Evolutionary conservation across 2,797 vertebrate species (phyloP).

Genomic region (Pseudochirops corinnae): DNA sequence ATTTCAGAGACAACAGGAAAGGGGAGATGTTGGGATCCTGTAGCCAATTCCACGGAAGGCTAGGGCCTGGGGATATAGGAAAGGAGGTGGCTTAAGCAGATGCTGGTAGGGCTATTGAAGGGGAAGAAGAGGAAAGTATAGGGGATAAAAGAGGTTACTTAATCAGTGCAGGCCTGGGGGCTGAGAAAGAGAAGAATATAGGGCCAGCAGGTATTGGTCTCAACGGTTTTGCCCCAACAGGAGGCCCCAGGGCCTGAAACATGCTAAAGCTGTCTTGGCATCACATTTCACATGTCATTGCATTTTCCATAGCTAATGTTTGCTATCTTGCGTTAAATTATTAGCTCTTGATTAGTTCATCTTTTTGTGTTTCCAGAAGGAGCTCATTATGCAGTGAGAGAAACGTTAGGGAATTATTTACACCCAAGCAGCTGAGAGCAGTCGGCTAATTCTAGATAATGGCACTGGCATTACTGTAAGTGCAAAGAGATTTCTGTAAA

Average conservation of each 20-base stretch:
- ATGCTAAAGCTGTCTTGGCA: background rate
- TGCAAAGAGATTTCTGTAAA: constrained; percentile 76
- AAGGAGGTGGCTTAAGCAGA: background rate
- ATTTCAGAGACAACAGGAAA: background rate
- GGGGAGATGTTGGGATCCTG: background rate
- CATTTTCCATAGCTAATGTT: constrained; percentile 80
- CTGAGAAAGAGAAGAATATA: background rate
- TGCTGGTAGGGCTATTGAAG: background rate
- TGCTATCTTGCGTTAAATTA: constrained; percentile 75
- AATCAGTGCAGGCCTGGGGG: background rate
- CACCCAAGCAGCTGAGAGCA: constrained; percentile 77
- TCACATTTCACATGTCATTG: constrained; percentile 39
- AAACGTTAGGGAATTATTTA: constrained; percentile 81
- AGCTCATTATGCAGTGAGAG: constrained; percentile 75
- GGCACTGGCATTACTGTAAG: constrained; percentile 76
- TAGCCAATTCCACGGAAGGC: background rate
- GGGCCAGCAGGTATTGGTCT: background rate
- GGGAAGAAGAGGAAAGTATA: background rate
- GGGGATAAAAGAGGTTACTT: background rate
- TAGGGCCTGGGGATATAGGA: background rate
- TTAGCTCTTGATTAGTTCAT: constrained; percentile 81
- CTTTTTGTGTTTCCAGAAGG: constrained; percentile 81
- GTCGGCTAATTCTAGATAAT: constrained; percentile 82
- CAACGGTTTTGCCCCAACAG: background rate
- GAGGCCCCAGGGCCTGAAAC: background rate